A percentile compares a stretch with the other conserved stretches of the same genome.
Conservation (phyloP, 2,888 invertebrate genomes). For the Zygothrica quintamaculata region DNA sequence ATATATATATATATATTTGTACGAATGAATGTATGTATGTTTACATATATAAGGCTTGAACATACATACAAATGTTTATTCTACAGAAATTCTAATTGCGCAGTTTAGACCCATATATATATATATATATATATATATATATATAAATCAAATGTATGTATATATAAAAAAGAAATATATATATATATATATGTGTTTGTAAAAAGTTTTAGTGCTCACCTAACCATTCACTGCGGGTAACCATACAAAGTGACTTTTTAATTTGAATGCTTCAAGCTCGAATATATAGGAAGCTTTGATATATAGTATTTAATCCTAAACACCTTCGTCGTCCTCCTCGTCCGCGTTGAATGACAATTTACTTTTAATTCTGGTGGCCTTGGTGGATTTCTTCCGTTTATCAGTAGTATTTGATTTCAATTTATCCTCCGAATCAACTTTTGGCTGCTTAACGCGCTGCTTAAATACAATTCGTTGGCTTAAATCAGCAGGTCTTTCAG, state of each 20-base stretch:
- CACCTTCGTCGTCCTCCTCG: constrained; percentile 83
- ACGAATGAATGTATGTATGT: not conserved
- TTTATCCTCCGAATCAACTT: constrained; percentile 31
- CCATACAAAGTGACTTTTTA: constrained; percentile 40
- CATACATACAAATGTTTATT: constrained; percentile 12
- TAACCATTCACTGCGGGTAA: constrained; percentile 43
- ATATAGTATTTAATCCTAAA: constrained; percentile 44
- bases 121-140: constrained; percentile 6
- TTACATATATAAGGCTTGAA: not conserved
- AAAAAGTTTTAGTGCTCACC: constrained; percentile 44
- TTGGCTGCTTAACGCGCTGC: constrained; percentile 62
- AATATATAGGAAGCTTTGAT: constrained; percentile 5
- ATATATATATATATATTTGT: not conserved
- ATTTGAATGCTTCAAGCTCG: constrained; percentile 16
- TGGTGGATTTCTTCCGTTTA: constrained; percentile 70
- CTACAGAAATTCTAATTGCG: constrained; percentile 53
- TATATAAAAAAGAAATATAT: constrained; percentile 4
- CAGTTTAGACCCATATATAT: constrained; percentile 38
- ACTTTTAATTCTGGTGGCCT: constrained; percentile 53
- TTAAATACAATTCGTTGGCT: constrained; percentile 86
- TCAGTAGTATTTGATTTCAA: constrained; percentile 27
- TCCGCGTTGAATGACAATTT: constrained; percentile 86
- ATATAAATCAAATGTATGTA: too few relatives aligned
- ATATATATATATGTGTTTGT: constrained; percentile 11
- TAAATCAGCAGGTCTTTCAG: constrained; percentile 87